Conservation (phyloP, 1,140 invertebrate genomes). For the Bombus vancouverensis region DNA sequence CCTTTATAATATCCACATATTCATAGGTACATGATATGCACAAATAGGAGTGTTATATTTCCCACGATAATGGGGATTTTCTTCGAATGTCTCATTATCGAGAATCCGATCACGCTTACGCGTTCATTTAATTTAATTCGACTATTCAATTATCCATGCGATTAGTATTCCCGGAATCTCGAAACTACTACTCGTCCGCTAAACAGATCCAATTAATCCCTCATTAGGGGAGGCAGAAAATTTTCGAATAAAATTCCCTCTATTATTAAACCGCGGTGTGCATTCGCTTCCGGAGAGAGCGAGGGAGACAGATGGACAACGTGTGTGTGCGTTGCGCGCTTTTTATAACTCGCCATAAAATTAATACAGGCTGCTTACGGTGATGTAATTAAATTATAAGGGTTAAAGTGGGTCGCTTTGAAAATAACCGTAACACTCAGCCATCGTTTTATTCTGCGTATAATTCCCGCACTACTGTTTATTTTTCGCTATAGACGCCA, state of each 20-base stretch:
- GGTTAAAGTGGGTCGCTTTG: conserved; percentile 41
- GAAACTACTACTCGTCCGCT: conserved; percentile 6
- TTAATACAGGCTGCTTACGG: conserved; percentile 18
- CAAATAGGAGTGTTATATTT: not conserved
- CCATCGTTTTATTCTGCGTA: not conserved
- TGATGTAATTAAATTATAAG: conserved; percentile 48
- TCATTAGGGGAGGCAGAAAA: not conserved
- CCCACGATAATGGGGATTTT: not conserved
- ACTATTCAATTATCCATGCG: conserved; percentile 21
- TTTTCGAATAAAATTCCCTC: conserved; percentile 6
- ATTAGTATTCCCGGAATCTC: conserved; percentile 15
- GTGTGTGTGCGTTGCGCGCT: not conserved
- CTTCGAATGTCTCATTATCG: conserved; percentile 16
- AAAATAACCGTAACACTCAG: conserved; percentile 35
- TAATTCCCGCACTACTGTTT: not conserved
- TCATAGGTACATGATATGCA: not conserved
- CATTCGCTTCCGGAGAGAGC: not conserved
- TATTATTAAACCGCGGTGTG: conserved; percentile 24
- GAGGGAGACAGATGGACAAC: not conserved
- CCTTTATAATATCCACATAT: not conserved
- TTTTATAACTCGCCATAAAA: conserved; percentile 21
- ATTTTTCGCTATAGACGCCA: not conserved
- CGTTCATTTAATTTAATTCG: conserved; percentile 15
- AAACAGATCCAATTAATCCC: conserved; percentile 25
- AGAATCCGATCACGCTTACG: not conserved